phyloP scores from a whole-genome alignment of 2,888 invertebrate genomes.

The Odontocolon sp. region DNA sequence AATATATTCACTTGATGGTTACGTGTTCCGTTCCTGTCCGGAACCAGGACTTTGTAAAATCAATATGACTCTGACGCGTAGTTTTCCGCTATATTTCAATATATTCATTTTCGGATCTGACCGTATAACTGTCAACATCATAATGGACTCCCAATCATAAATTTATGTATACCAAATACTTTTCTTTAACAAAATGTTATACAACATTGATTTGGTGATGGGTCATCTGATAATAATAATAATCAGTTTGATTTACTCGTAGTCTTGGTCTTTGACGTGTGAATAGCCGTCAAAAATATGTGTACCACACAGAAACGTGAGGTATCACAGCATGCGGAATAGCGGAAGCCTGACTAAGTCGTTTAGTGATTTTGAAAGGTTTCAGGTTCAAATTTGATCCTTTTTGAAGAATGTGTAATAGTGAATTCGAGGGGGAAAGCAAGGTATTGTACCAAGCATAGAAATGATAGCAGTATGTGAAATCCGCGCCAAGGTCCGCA shows the following conservation, averaged over 20 bases:
- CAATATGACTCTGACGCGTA: constrained; percentile 38
- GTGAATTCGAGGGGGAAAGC: neutral
- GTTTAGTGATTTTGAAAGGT: constrained; percentile 37
- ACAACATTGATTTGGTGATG: neutral
- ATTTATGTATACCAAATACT: too few species aligned
- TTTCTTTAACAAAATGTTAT: neutral
- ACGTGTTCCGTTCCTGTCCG: constrained; percentile 11
- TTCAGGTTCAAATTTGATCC: constrained; percentile 30
- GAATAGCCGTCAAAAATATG: neutral
- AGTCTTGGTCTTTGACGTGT: neutral
- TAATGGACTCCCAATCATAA: too few species aligned
- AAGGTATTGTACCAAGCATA: neutral
- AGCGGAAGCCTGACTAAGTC: constrained; percentile 23
- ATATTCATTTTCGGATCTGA: constrained; percentile 1
- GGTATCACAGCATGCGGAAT: neutral
- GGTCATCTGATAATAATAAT: neutral
- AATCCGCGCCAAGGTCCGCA: too few species aligned
- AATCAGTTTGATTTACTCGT: neutral
- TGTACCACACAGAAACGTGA: neutral
- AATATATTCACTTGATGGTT: constrained; percentile 45
- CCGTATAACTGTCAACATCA: neutral
- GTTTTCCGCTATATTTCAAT: constrained; percentile 38
- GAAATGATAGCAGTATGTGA: too few species aligned
- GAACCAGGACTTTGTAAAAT: constrained; percentile 36
- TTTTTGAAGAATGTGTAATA: constrained; percentile 12